Evolutionary conservation across 2,113 vertebrate genomes (phyloP), one percentile per base, ranked within the genome.

Genomic region (Psammodynastes pulverulentus): DNA sequence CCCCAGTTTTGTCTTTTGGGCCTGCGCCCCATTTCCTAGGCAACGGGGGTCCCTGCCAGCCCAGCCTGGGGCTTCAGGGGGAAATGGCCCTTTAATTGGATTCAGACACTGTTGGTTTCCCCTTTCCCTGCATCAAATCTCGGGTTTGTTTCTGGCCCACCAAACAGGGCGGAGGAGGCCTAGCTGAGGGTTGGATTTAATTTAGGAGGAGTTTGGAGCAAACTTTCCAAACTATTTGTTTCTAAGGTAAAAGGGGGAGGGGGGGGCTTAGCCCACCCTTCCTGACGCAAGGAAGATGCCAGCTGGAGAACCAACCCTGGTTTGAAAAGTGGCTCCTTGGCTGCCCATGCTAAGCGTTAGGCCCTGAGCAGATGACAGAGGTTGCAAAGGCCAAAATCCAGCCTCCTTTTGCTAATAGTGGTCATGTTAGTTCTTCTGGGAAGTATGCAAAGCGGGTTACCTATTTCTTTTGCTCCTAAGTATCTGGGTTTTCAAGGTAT

Each of bases 41-140:
- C 93, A 95, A 97, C 96, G 86, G 94, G 93, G 96, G 95, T 92
- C 94, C 92, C 87, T 95, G 96, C 96, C 96, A 97, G 94, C 87
- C 87, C 92, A 90, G 89, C 96, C 96, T 95, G 87, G 96, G 96
- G 96, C 96, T 97, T 96, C 5, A 1, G 19, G 21, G 53, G 21
- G 9, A 95, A 95, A 95, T 89, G 72, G 92, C 94, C 95, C 93
- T 94, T 94, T 97, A 96, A 97, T 97, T 97, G 95, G 95, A 95
- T 97, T 97, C 96, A 97, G 96, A 95, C 97, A 96, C 43, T 23
- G 45, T 89, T 26, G 43, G 43, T 29, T 62, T 46, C n/a, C 62
- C 29, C 19, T 17, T n/a, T 8, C 29, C 84, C 72, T 84, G 6
- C 23, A 53, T 0, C 15, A 3, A 90, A 88, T 84, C 51, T 52